Conservation (phyloP, 2,797 vertebrate genomes). For the Hybognathus amarus region DNA sequence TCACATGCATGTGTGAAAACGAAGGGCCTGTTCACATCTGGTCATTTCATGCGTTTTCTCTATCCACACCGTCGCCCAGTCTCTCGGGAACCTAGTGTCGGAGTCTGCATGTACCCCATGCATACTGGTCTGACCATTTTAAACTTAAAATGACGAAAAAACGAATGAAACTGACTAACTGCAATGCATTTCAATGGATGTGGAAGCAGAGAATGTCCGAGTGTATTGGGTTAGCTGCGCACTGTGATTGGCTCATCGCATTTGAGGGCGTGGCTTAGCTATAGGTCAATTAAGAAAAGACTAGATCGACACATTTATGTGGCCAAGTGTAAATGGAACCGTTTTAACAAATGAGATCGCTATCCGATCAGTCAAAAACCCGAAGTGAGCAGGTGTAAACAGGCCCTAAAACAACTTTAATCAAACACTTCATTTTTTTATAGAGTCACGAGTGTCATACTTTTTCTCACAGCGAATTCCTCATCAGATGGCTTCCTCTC, state of each 20-base stretch:
- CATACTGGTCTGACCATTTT: too few species aligned
- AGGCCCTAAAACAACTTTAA: neutral
- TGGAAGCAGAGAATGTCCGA: too few species aligned
- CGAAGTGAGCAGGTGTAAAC: neutral
- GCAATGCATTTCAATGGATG: too few species aligned
- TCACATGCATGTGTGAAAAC: neutral
- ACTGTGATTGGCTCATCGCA: too few species aligned
- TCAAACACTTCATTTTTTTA: neutral
- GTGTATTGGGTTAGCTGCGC: too few species aligned
- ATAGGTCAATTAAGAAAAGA: too few species aligned
- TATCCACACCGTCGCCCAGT: too few species aligned
- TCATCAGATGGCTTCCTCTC: slow-evolving; percentile 98
- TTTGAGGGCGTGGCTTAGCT: too few species aligned
- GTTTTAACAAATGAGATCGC: neutral
- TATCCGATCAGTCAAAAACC: neutral
- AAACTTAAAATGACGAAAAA: too few species aligned
- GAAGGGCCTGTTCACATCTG: neutral
- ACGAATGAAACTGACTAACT: too few species aligned
- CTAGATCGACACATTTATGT: neutral
- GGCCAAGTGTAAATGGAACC: neutral
- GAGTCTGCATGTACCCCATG: too few species aligned
- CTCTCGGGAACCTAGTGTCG: too few species aligned
- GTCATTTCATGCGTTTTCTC: neutral
- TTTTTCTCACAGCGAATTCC: slow-evolving; percentile 95
- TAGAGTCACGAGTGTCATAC: slow-evolving; percentile 73